phyloP scores from a whole-genome alignment of 2,888 invertebrate genomes.

The Archips xylosteana region DNA sequence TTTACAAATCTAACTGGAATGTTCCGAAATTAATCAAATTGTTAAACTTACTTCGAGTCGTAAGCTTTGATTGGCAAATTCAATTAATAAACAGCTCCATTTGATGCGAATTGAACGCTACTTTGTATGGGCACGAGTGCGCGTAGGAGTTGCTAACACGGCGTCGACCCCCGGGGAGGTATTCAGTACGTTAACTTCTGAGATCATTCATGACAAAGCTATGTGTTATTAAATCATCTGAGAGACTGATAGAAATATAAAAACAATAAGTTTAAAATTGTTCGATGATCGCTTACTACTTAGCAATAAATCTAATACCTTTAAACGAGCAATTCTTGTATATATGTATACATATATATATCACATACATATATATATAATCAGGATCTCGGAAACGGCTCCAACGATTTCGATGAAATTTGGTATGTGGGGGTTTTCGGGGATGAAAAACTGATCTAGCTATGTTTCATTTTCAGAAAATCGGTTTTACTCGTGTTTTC shows the following conservation, averaged over 20 bases:
- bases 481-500: too few relatives aligned
- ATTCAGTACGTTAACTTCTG: slow-evolving; percentile 23
- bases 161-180: slow-evolving; percentile 13
- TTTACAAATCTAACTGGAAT: not conserved
- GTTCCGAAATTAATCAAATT: not conserved
- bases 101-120: slow-evolving; percentile 3
- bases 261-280: not conserved
- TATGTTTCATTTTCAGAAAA: too few relatives aligned
- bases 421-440: too few relatives aligned
- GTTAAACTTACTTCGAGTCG: not conserved
- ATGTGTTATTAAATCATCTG: not conserved
- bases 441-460: too few relatives aligned
- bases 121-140: slow-evolving; percentile 13
- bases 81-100: slow-evolving; percentile 16
- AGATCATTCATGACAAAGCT: slow-evolving; percentile 23
- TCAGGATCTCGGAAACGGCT: too few relatives aligned
- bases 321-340: too few relatives aligned
- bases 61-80: not conserved
- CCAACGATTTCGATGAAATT: too few relatives aligned
- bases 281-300: not conserved
- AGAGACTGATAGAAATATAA: not conserved
- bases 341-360: too few relatives aligned
- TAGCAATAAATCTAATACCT: too few relatives aligned
- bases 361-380: too few relatives aligned
- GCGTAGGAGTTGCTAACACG: slow-evolving; percentile 23